These are phyloP conservation scores for Autographa pulchrina DNA, from an alignment of 2,888 invertebrate species.

Conservation along the genomic window DNA sequence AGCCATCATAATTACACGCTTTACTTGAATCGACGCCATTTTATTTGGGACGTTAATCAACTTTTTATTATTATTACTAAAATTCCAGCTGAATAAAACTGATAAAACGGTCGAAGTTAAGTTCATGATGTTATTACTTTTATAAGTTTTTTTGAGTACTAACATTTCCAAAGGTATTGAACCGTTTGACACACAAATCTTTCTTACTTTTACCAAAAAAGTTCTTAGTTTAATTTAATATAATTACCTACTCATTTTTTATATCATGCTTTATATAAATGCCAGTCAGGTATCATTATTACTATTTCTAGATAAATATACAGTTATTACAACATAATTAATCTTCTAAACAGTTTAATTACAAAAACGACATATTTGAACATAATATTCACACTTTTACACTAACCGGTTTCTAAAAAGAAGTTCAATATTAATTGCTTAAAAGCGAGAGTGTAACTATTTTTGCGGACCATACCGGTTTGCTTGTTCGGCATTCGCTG, in stretches of 20 bases:
- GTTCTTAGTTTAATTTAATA: too few relatives aligned
- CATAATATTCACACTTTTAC: neutral
- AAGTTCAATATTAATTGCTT: neutral
- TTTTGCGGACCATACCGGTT: conserved; percentile 59
- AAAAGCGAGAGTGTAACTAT: neutral
- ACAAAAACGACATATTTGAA: too few relatives aligned
- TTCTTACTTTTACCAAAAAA: neutral
- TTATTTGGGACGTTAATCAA: conserved; percentile 14
- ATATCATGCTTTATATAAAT: too few relatives aligned
- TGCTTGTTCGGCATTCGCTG: conserved; percentile 64
- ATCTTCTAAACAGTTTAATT: neutral
- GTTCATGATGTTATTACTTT: conserved; percentile 5
- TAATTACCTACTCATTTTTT: too few relatives aligned
- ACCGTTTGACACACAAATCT: neutral
- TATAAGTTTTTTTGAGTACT: conserved; percentile 20
- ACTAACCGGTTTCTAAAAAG: neutral
- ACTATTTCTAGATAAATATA: neutral
- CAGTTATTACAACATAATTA: neutral
- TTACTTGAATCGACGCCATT: conserved; percentile 37
- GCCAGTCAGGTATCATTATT: too few relatives aligned
- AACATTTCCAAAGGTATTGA: neutral
- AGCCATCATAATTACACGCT: conserved; percentile 25
- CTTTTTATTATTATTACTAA: conserved; percentile 32
- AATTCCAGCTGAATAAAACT: conserved; percentile 12
- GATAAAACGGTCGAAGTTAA: conserved; percentile 10